Percentiles rank a stretch among this genome's conserved stretches.
Evolutionary conservation across 2,113 vertebrate genomes (phyloP).

Genomic region (Aldabrachelys gigantea): DNA sequence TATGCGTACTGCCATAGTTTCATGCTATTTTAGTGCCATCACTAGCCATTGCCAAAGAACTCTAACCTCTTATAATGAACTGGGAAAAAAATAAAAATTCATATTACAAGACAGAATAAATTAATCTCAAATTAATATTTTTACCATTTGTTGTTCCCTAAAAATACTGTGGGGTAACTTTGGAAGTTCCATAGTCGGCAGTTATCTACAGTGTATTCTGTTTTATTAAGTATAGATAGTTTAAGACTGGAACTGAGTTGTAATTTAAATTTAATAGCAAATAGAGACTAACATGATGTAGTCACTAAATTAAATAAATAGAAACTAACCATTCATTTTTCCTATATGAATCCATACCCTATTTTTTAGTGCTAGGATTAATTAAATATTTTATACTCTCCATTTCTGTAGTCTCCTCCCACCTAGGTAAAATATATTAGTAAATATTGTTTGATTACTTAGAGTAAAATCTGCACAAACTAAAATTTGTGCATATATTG

Average conservation of each 20-base stretch:
- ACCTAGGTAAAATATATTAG: background rate
- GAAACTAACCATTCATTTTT: background rate
- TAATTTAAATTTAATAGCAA: background rate
- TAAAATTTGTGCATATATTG: background rate
- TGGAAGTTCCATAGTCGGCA: background rate
- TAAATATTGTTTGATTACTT: background rate
- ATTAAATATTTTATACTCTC: background rate
- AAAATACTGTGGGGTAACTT: background rate
- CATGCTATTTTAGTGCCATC: background rate
- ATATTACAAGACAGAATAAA: background rate
- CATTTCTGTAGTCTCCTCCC: background rate
- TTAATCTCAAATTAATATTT: background rate
- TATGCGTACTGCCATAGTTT: fast-evolving
- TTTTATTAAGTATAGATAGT: background rate
- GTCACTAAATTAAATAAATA: slow-evolving; percentile 26
- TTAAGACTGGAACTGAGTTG: background rate
- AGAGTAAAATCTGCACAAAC: background rate
- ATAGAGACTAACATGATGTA: background rate
- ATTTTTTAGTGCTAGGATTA: background rate
- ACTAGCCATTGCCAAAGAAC: background rate
- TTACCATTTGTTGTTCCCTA: fast-evolving
- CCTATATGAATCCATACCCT: background rate
- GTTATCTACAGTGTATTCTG: background rate
- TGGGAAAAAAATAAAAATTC: background rate
- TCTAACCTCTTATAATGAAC: background rate